Evolutionary conservation across 2,888 invertebrate species (phyloP).

Genomic region (Pterostichus madidus): DNA sequence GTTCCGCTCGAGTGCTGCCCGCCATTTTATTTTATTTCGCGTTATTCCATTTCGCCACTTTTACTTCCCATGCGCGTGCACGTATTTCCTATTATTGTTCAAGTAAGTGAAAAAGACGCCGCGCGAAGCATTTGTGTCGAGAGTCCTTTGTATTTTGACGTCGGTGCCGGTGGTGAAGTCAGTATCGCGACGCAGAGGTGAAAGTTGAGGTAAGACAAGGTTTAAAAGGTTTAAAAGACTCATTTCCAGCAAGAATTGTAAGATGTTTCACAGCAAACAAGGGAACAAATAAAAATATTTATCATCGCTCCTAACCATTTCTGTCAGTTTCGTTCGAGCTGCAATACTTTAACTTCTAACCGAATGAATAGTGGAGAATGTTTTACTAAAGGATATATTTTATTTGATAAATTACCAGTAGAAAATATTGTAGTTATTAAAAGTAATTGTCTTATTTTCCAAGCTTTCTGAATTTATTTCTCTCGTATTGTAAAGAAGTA

Average conservation of each 20-base stretch:
- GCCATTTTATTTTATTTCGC: constrained; percentile 19
- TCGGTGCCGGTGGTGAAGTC: background rate
- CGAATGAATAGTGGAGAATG: background rate
- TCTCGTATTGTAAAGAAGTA: too few species aligned
- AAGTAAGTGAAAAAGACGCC: constrained; percentile 23
- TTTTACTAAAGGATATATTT: too few species aligned
- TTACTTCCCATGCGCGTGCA: constrained; percentile 7
- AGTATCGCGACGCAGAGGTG: background rate
- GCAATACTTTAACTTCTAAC: background rate
- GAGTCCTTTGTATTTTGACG: background rate
- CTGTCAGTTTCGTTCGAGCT: background rate
- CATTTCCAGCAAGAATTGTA: background rate
- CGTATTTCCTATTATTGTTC: constrained; percentile 38
- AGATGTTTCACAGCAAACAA: constrained; percentile 4
- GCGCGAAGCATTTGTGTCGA: background rate
- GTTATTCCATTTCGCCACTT: constrained; percentile 15
- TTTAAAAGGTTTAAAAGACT: constrained; percentile 31
- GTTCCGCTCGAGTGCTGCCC: background rate
- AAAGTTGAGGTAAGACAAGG: constrained; percentile 26
- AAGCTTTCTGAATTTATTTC: too few species aligned
- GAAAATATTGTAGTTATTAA: too few species aligned
- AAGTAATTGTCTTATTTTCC: too few species aligned
- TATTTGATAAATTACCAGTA: too few species aligned
- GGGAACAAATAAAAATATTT: background rate
- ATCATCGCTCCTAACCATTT: background rate